These are phyloP conservation scores for Poeciliopsis turrubarensis DNA, from an alignment of 2,113 vertebrate species.

Conservation along the genomic window DNA sequence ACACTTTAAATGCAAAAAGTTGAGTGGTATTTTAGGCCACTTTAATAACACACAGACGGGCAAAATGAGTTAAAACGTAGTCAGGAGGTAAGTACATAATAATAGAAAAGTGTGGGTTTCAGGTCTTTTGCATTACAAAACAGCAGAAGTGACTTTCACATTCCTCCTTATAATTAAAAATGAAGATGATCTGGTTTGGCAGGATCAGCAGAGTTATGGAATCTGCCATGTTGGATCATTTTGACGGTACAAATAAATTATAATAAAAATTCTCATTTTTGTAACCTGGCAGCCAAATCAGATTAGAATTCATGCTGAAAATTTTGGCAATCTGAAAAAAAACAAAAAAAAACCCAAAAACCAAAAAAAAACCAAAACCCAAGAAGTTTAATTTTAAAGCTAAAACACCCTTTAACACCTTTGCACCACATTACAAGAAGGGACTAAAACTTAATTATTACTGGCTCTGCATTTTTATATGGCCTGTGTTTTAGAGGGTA, in stretches of 20 bases:
- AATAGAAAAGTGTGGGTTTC: conserved; percentile 39
- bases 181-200: conserved; percentile 28
- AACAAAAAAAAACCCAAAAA: background rate
- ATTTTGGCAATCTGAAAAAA: background rate
- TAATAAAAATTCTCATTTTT: background rate
- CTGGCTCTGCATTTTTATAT: conserved; percentile 42
- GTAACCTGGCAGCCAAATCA: background rate
- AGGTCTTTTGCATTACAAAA: conserved; percentile 15
- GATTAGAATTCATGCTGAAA: background rate
- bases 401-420: background rate
- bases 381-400: background rate
- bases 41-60: conserved; percentile 44
- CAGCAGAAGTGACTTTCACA: conserved; percentile 19
- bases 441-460: conserved; percentile 25
- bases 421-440: background rate
- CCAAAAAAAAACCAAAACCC: too few species aligned
- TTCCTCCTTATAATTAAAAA: conserved; percentile 21
- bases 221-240: conserved; percentile 11
- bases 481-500: conserved; percentile 36
- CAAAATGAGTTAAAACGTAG: conserved; percentile 26
- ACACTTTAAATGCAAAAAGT: conserved; percentile 40
- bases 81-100: conserved; percentile 56
- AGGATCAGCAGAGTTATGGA: conserved; percentile 11
- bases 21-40: conserved; percentile 46
- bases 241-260: background rate